Conservation (phyloP, 2,888 invertebrate species). For the Arrhopalites spinosus region DNA sequence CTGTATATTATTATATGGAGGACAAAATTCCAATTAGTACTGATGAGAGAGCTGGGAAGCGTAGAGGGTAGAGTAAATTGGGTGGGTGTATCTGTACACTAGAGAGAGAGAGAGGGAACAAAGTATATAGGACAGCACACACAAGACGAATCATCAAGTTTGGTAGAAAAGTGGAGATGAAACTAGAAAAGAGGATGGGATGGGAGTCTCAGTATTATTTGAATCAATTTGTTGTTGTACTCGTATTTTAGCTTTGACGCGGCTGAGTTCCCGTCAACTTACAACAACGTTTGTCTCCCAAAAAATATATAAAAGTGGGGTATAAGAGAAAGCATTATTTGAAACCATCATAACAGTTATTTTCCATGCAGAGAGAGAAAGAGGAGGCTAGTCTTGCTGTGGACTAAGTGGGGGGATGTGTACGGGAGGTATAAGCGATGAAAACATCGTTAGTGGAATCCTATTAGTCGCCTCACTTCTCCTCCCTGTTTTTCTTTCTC, state of each 20-base stretch:
- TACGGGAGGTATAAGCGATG: constrained; percentile 8
- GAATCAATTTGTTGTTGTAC: neutral
- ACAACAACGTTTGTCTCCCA: neutral
- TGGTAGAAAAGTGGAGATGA: no score
- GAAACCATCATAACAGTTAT: no score
- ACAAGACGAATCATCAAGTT: no score
- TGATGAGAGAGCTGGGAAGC: neutral
- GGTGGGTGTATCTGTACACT: neutral
- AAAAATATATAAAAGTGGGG: no score
- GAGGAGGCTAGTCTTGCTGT: neutral
- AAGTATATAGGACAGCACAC: neutral
- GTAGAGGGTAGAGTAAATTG: neutral
- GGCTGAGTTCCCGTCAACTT: neutral
- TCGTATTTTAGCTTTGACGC: neutral
- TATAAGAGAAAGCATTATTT: no score
- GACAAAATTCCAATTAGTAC: neutral
- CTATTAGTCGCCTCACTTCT: constrained; percentile 24
- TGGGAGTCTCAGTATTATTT: neutral
- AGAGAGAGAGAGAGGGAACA: neutral
- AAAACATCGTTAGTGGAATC: constrained; percentile 29
- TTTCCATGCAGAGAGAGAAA: no score
- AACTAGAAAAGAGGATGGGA: neutral
- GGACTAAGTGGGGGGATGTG: neutral
- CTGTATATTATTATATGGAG: no score
- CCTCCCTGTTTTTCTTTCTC: constrained; percentile 24